A percentile compares a stretch with the other conserved stretches of the same genome.
phyloP scores from a whole-genome alignment of 2,888 invertebrate species.

The Lobophora halterata region DNA sequence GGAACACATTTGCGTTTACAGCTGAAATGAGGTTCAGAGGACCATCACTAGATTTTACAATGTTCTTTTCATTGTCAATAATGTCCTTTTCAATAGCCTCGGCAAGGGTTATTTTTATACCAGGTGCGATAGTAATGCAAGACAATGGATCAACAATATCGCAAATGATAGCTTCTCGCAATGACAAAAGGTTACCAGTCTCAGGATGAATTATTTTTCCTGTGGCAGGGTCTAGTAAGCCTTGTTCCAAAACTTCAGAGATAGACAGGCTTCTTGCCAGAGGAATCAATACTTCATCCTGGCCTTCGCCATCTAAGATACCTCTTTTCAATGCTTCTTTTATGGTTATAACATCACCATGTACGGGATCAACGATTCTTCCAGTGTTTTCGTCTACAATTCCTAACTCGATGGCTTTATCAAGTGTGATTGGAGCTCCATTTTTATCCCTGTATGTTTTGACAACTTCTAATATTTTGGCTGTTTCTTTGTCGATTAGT shows the following conservation, averaged over 20 bases:
- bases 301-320: conserved; percentile 88
- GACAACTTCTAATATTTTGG: conserved; percentile 83
- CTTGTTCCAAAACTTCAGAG: conserved; percentile 92
- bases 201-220: conserved; percentile 93
- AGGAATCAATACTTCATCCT: conserved; percentile 89
- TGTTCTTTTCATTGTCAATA: conserved; percentile 85
- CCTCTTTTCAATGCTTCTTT: conserved; percentile 92
- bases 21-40: conserved; percentile 85
- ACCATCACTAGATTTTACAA: conserved; percentile 83
- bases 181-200: conserved; percentile 88
- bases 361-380: conserved; percentile 90
- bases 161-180: conserved; percentile 92
- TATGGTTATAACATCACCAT: conserved; percentile 89
- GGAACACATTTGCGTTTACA: conserved; percentile 85
- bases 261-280: conserved; percentile 90
- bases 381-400: conserved; percentile 88
- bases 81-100: conserved; percentile 87
- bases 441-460: conserved; percentile 79
- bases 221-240: conserved; percentile 87
- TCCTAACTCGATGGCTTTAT: conserved; percentile 86
- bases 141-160: conserved; percentile 93
- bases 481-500: conserved; percentile 89
- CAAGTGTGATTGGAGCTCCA: conserved; percentile 84
- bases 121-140: conserved; percentile 82
- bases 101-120: conserved; percentile 85